phyloP scores from a whole-genome alignment of 2,888 invertebrate genomes.

The Hipparchia semele region DNA sequence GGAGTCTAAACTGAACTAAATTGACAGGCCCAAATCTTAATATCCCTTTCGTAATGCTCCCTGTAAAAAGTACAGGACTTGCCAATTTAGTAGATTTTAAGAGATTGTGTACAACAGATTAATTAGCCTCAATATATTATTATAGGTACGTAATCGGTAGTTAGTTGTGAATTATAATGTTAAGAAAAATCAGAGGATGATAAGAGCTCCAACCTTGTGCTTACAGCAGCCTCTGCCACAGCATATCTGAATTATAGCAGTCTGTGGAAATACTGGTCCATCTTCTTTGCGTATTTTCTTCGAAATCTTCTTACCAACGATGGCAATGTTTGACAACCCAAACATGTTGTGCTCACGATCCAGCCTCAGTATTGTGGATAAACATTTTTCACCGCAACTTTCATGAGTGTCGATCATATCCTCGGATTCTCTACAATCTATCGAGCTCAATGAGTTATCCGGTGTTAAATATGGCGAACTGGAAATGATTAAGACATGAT shows the following conservation, averaged over 20 bases:
- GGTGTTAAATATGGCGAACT: conserved; percentile 64
- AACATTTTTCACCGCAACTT: conserved; percentile 58
- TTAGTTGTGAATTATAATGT: no score
- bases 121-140: no score
- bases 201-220: conserved; percentile 50
- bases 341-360: conserved; percentile 76
- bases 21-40: no score
- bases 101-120: no score
- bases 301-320: conserved; percentile 56
- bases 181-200: no score
- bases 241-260: conserved; percentile 72
- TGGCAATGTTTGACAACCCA: conserved; percentile 69
- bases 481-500: conserved; percentile 42
- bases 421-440: conserved; percentile 55
- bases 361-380: conserved; percentile 70
- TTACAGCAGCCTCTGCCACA: conserved; percentile 59
- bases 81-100: no score
- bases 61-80: no score
- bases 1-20: no score
- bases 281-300: conserved; percentile 59
- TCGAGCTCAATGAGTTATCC: conserved; percentile 53
- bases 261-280: conserved; percentile 69
- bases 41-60: no score
- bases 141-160: no score
- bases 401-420: conserved; percentile 44